These are phyloP conservation scores for Chaetophractus vellerosus DNA, from an alignment of 2,797 vertebrate genomes.

Conservation along the genomic window DNA sequence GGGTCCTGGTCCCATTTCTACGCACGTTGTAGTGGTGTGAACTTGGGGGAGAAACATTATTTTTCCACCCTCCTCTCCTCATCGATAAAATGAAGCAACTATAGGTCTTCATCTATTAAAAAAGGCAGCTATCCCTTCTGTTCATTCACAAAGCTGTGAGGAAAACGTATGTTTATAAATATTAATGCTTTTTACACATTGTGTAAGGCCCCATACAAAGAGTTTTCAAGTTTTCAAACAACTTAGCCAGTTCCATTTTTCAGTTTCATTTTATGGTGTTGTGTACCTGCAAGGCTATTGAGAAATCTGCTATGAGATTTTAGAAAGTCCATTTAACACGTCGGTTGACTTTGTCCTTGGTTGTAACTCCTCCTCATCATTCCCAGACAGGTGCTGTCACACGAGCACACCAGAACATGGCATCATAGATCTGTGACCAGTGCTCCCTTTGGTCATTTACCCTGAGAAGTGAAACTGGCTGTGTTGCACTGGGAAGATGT, in stretches of 20 bases:
- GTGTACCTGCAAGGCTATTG: background rate
- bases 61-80: background rate
- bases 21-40: background rate
- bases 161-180: background rate
- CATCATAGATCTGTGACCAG: background rate
- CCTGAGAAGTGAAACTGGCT: background rate
- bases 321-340: background rate
- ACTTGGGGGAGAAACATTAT: background rate
- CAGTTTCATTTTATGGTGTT: no score
- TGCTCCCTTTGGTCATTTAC: background rate
- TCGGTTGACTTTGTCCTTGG: background rate
- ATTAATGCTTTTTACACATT: background rate
- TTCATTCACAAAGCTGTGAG: background rate
- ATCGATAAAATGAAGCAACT: background rate
- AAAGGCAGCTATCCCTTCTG: background rate
- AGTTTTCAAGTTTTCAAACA: no score
- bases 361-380: background rate
- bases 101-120: no score
- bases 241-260: background rate
- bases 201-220: background rate
- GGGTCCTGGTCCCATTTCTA: background rate
- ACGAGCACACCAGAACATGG: background rate
- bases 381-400: background rate
- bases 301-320: background rate
- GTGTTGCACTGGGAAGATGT: background rate